phyloP scores from a whole-genome alignment of 2,797 vertebrate genomes.

The Caiman crocodilus region DNA sequence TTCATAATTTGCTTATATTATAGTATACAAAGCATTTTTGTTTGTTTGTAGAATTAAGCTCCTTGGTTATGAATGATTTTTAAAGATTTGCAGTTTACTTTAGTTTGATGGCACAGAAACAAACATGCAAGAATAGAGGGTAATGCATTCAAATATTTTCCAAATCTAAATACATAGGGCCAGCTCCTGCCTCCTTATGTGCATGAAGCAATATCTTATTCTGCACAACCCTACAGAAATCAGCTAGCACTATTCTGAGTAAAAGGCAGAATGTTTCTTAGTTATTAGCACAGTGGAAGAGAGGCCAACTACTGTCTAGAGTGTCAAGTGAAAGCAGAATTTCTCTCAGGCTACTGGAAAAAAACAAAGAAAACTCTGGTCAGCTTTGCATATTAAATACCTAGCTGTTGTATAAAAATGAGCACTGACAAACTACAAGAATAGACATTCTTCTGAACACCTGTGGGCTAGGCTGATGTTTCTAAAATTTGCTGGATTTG shows the following conservation, averaged over 20 bases:
- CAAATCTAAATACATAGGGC: neutral
- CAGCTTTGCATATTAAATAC: constrained; percentile 22
- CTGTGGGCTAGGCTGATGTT: constrained; percentile 21
- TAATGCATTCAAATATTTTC: neutral
- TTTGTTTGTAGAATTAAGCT: neutral
- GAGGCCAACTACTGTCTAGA: neutral
- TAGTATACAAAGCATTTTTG: neutral
- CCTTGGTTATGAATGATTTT: neutral
- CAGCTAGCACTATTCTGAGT: neutral
- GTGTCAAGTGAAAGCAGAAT: neutral
- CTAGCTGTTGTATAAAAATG: neutral
- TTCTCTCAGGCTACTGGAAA: neutral
- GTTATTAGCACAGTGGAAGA: neutral
- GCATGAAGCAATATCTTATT: neutral
- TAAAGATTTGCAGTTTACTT: neutral
- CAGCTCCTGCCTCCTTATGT: neutral
- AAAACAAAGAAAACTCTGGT: neutral
- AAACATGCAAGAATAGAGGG: neutral
- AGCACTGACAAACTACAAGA: constrained; percentile 43
- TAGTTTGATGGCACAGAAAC: neutral
- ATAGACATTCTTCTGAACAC: constrained; percentile 46
- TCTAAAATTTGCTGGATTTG: constrained; percentile 52
- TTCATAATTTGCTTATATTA: constrained; percentile 7
- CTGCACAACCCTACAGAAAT: neutral
- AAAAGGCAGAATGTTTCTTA: neutral